A percentile compares a stretch with the other conserved stretches of the same genome.
Evolutionary conservation across 1,140 invertebrate species (phyloP).

Genomic region (Tetragonula clypearis): DNA sequence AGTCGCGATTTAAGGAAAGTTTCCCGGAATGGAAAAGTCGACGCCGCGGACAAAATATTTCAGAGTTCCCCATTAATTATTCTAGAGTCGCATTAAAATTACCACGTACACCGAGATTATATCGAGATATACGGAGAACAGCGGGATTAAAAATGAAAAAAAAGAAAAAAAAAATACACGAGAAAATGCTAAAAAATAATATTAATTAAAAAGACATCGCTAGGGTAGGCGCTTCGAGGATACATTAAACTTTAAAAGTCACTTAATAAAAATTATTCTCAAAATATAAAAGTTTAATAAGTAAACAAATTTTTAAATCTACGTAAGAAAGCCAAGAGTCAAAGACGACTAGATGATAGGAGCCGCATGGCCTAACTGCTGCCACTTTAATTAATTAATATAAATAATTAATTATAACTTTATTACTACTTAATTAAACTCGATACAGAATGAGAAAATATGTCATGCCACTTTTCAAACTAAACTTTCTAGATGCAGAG

Average conservation of each 20-base stretch:
- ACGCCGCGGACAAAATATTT: conserved; percentile 49
- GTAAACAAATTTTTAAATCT: conserved; percentile 78
- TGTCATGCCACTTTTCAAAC: conserved; percentile 79
- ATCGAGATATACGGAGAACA: conserved; percentile 32
- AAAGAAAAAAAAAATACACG: conserved; percentile 9
- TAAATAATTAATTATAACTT: conserved; percentile 79
- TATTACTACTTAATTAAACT: conserved; percentile 79
- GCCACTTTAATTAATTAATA: conserved; percentile 78
- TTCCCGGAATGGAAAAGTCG: conserved; percentile 27
- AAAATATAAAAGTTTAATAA: conserved; percentile 77
- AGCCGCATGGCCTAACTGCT: conserved; percentile 82
- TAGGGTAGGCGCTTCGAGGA: conserved; percentile 79
- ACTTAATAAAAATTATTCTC: conserved; percentile 79
- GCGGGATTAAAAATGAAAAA: neutral
- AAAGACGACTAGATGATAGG: conserved; percentile 79
- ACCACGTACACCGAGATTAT: conserved; percentile 33
- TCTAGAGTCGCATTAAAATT: conserved; percentile 44
- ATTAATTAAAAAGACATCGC: conserved; percentile 74
- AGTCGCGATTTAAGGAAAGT: conserved; percentile 31
- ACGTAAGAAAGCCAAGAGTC: conserved; percentile 79
- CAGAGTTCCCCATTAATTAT: conserved; percentile 44
- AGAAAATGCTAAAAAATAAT: conserved; percentile 61
- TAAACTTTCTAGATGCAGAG: conserved; percentile 79
- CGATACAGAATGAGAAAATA: conserved; percentile 60
- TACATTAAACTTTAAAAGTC: conserved; percentile 77